phyloP scores from a whole-genome alignment of 2,888 invertebrate species.

The Ptychoptera albimana region DNA sequence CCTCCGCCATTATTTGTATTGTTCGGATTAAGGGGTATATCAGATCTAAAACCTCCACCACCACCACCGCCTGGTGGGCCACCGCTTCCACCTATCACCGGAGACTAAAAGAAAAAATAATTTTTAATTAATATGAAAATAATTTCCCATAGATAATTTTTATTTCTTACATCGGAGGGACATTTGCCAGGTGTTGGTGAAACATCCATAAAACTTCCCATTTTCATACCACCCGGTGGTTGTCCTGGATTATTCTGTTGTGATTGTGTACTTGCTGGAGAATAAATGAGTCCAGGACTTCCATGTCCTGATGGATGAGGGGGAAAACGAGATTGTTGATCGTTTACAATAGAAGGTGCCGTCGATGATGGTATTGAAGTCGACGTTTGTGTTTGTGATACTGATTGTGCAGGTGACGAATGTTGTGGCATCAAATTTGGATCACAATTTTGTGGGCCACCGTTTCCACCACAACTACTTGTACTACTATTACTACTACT shows the following conservation, averaged over 20 bases:
- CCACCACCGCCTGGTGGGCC: background rate
- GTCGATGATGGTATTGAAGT: constrained; percentile 6
- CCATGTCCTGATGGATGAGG: constrained; percentile 10
- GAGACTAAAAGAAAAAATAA: constrained; percentile 13
- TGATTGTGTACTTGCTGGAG: constrained; percentile 32
- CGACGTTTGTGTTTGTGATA: constrained; percentile 23
- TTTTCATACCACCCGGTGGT: constrained; percentile 13
- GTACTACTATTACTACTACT: constrained; percentile 30
- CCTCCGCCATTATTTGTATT: constrained; percentile 28
- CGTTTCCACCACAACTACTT: constrained; percentile 31
- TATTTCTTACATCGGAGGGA: constrained; percentile 9
- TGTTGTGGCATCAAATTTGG: background rate
- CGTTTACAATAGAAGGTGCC: background rate
- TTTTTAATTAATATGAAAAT: constrained; percentile 2
- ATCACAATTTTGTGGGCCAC: constrained; percentile 14
- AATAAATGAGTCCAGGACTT: constrained; percentile 24
- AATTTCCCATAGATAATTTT: background rate
- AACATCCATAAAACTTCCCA: constrained; percentile 29
- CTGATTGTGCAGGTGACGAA: constrained; percentile 26
- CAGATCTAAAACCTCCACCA: constrained; percentile 34
- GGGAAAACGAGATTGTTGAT: constrained; percentile 16
- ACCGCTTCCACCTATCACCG: constrained; percentile 9
- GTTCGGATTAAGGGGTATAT: constrained; percentile 50
- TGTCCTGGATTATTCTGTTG: constrained; percentile 28
- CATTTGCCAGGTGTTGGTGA: constrained; percentile 19